A percentile compares a stretch with the other conserved stretches of the same genome.
phyloP scores from a whole-genome alignment of 2,113 vertebrate genomes.

The Butastur rufipennis region DNA sequence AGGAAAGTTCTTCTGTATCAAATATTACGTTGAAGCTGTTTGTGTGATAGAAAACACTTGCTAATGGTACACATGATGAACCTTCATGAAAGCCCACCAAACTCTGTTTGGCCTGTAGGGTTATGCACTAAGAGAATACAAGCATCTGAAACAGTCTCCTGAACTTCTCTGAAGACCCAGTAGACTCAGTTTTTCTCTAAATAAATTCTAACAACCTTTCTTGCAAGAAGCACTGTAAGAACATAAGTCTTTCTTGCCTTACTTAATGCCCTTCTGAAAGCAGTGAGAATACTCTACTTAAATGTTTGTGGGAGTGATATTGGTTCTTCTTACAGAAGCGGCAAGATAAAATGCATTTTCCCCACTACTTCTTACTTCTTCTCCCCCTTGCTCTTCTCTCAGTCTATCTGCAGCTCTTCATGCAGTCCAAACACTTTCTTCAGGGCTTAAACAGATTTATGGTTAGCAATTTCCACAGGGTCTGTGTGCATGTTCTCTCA shows the following conservation, averaged over 20 bases:
- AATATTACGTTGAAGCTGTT: neutral
- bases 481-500: neutral
- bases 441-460: slow-evolving; percentile 14
- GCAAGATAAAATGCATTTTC: neutral
- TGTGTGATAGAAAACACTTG: neutral
- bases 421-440: neutral
- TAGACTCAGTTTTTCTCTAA: neutral
- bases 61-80: neutral
- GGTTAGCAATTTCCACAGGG: neutral
- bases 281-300: neutral
- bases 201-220: neutral
- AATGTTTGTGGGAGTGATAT: neutral
- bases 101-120: neutral
- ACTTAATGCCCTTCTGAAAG: neutral
- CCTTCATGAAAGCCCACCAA: neutral
- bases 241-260: neutral
- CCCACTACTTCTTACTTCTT: neutral
- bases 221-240: neutral
- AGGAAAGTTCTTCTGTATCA: neutral
- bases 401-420: neutral
- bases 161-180: neutral
- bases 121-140: neutral
- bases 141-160: neutral
- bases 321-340: neutral
- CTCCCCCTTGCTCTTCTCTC: neutral